A percentile compares a stretch with the other conserved stretches of the same genome.
phyloP scores from a whole-genome alignment of 2,888 invertebrate genomes.

The Prostheceraeus crozeri region DNA sequence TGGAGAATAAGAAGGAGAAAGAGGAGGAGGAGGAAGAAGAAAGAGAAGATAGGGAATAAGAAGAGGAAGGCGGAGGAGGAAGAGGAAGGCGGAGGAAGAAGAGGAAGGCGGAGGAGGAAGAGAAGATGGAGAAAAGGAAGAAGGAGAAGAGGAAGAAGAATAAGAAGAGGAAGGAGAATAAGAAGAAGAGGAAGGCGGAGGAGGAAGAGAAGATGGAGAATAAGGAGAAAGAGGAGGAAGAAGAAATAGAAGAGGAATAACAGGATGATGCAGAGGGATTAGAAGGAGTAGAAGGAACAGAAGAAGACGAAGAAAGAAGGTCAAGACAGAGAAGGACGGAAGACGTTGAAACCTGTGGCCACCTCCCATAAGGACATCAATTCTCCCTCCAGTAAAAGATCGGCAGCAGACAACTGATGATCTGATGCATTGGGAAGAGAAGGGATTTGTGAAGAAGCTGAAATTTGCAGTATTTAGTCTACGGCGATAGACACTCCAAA shows the following conservation, averaged over 20 bases:
- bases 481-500: no score
- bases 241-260: not conserved
- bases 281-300: not conserved
- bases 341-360: not conserved
- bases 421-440: no score
- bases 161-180: not conserved
- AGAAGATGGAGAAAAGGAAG: conserved; percentile 1
- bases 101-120: no score
- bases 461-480: no score
- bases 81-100: conserved; percentile 1
- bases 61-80: conserved; percentile 3
- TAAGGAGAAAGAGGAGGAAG: not conserved
- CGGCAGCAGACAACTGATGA: no score
- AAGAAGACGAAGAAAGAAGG: not conserved
- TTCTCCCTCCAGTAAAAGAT: no score
- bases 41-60: no score
- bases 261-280: not conserved
- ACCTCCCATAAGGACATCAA: no score
- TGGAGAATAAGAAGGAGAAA: not conserved
- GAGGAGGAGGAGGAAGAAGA: not conserved
- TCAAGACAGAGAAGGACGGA: not conserved
- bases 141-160: no score
- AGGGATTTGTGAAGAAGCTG: no score
- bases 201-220: conserved; percentile 3
- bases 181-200: no score